Evolutionary conservation across 2,888 invertebrate species (phyloP), one percentile per base, ranked within the genome.

Genomic region (Himalopsyche japonica): DNA sequence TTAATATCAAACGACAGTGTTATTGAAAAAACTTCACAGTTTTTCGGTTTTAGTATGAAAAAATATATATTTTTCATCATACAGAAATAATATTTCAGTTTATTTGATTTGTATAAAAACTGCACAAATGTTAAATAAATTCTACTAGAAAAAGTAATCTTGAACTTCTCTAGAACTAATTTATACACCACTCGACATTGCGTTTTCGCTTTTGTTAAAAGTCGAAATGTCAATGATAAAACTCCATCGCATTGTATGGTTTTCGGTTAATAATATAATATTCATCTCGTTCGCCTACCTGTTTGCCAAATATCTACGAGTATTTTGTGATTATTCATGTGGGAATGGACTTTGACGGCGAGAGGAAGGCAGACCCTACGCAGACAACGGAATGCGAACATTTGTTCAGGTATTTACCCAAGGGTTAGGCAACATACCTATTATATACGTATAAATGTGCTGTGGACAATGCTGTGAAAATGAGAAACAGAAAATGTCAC

Each of bases 241-340:
- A 70, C 70, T 70, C 12, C 30, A 30, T 70, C 70, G 27, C 30
- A 12, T 70, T 70, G 49, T 83, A 80, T 34, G 83, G 80, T 83
- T 83, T 83, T 80, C 80, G 37, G 80, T 83, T 83, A 83, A 83
- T 83, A 80, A 83, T 32, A 80, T 49, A 48, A 70, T 24, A 70
- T 27, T 12, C 70, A 27, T 70, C 70, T 30, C 70, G 15, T 3
- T 1, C 70, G 30, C 30, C 1, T 70, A 70, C 70, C 70, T 70
- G 37, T 49, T 80, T 47, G 37, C 70, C 34, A 37, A 24, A 32
- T 76, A 43, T 80, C 82, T 47, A 47, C 47, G 77, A 37, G 57
- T 34, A 30, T 48, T 77, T 32, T 80, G 77, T 47, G 80, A 83
- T 83, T 83, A 83, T 83, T 80, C 83, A 83, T 20, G 37, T 43